These are phyloP conservation scores for Papilio protenor DNA, from an alignment of 2,888 invertebrate genomes.

Conservation along the genomic window DNA sequence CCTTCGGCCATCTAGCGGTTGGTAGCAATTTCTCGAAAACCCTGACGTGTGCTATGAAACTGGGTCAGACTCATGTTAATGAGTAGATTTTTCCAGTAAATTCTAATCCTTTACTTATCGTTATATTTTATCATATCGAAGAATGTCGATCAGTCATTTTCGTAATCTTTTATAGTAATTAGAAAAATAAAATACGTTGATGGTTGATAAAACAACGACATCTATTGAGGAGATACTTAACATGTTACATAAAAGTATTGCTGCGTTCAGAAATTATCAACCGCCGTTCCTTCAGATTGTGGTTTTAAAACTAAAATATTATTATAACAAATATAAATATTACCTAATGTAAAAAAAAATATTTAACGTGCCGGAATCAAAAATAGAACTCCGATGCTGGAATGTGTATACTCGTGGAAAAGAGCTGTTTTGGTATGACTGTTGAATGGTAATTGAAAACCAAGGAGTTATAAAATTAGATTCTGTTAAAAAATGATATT, in stretches of 20 bases:
- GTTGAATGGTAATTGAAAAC: too few relatives aligned
- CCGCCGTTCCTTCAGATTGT: too few relatives aligned
- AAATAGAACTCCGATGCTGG: too few relatives aligned
- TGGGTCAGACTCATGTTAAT: slow-evolving; percentile 9
- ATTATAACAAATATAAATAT: too few relatives aligned
- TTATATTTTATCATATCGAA: slow-evolving; percentile 5
- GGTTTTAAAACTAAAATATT: too few relatives aligned
- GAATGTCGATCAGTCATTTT: neutral
- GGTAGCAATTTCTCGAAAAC: slow-evolving; percentile 41
- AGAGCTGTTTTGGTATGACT: too few relatives aligned
- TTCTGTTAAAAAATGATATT: too few relatives aligned
- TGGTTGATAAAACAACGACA: slow-evolving; percentile 32
- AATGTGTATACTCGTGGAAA: too few relatives aligned
- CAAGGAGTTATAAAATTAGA: too few relatives aligned
- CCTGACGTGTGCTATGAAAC: slow-evolving; percentile 25
- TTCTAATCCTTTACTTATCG: slow-evolving; percentile 12
- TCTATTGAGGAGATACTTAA: slow-evolving; percentile 32
- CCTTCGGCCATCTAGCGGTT: slow-evolving; percentile 38
- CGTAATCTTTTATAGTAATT: neutral
- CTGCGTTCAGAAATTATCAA: neutral
- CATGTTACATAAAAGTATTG: neutral
- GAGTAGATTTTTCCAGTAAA: slow-evolving; percentile 24
- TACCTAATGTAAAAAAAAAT: too few relatives aligned
- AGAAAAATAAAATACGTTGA: neutral
- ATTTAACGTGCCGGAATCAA: too few relatives aligned